These are phyloP conservation scores for Campoplex nolae DNA, from an alignment of 2,888 invertebrate species.

Conservation along the genomic window DNA sequence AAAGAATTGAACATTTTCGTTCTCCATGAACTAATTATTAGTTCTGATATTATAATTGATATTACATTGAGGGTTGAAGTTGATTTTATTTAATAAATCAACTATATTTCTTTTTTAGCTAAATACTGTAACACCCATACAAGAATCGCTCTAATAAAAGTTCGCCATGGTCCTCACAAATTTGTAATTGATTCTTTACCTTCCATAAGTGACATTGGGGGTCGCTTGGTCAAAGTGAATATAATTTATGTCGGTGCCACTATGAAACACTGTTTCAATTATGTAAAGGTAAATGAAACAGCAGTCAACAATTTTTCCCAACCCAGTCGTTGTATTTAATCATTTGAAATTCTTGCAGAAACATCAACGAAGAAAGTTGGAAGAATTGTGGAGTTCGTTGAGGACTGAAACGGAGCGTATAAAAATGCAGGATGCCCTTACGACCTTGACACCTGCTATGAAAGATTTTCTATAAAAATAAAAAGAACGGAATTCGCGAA, in stretches of 20 bases:
- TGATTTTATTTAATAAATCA: background rate
- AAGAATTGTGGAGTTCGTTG: constrained; percentile 87
- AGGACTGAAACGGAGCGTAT: constrained; percentile 88
- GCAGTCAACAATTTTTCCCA: background rate
- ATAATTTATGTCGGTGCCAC: constrained; percentile 92
- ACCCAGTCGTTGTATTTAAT: background rate
- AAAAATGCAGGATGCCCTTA: constrained; percentile 85
- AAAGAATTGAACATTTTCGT: background rate
- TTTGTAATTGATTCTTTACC: constrained; percentile 90
- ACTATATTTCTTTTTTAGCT: constrained; percentile 82
- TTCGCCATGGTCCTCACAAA: constrained; percentile 91
- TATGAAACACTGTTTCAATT: constrained; percentile 91
- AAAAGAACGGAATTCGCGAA: background rate
- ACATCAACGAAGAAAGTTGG: constrained; percentile 89
- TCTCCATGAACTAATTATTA: background rate
- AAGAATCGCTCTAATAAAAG: constrained; percentile 90
- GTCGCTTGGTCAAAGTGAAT: constrained; percentile 87
- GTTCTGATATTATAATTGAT: background rate
- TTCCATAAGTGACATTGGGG: constrained; percentile 88
- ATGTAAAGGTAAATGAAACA: constrained; percentile 86
- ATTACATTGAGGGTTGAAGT: background rate
- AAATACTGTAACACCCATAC: constrained; percentile 93
- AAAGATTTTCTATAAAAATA: constrained; percentile 76
- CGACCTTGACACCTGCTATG: constrained; percentile 80
- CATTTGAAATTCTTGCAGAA: constrained; percentile 82